Base-by-base conservation (phyloP, 1,140 invertebrate species). In the Solen grandis region DNA sequence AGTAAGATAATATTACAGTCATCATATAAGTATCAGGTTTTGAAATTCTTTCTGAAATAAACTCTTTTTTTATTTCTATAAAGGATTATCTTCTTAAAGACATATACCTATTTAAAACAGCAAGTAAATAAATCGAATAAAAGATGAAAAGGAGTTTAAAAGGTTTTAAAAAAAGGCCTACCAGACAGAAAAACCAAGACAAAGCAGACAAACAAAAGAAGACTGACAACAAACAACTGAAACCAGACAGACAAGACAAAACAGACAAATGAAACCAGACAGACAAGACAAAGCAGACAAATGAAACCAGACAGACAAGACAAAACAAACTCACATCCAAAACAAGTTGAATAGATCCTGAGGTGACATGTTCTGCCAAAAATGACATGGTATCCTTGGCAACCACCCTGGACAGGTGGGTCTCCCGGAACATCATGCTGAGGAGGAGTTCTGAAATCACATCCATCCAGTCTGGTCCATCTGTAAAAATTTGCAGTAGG, bases 361-460 rank as follows among this genome's bases (percentile, higher is more conserved):
- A 88, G 8, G 94, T 96, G 31, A 97, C 91, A 89, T 95, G 94
- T 41, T 94, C 93, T 89, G 95, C 95, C 46, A 96, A 92, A 78
- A 96, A 94, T 55, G 95, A 94, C 88, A 96, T 96, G 0, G 96
- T 95, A 82, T 93, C 94, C 80, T 94, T 94, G 5, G 96, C 94
- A 29, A 96, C 92, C 55, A 94, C 94, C 16, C 96, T 91, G 10
- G 96, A 91, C 29, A 96, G 93, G 90, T 95, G 94, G 35, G 94
- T 95, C 82, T 95, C 95, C 77, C 84, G 69, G 31, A 86, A 85
- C 81, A 89, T 65, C 74, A 89, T 72, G 69, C 95, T 96, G 25
- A 96, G 87, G 41, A 97, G 92, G 25, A 97, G 92, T 93, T 97
- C 96, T 16, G 95, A 93, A 55, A 96, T 93, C 1, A 97, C 96